Evolutionary conservation across 2,888 invertebrate species (phyloP).

Genomic region (Marronus borbonicus): DNA sequence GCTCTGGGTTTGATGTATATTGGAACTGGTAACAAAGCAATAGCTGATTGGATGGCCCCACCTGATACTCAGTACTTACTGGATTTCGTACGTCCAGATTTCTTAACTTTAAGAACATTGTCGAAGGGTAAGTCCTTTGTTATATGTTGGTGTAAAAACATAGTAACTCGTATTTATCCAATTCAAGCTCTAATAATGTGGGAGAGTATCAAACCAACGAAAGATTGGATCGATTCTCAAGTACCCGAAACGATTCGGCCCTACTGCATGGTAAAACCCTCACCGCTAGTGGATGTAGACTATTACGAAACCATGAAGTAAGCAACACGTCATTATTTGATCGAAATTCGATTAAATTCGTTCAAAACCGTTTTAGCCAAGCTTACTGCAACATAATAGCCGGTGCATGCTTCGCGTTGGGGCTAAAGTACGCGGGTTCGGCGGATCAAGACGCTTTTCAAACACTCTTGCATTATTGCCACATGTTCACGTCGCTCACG

Average conservation of each 20-base stretch:
- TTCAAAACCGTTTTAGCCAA: constrained; percentile 78
- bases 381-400: constrained; percentile 97
- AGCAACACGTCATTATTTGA: constrained; percentile 59
- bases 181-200: constrained; percentile 86
- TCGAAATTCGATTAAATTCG: constrained; percentile 16
- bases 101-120: constrained; percentile 86
- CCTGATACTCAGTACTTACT: constrained; percentile 92
- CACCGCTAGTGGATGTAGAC: constrained; percentile 79
- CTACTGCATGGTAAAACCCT: constrained; percentile 84
- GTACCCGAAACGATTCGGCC: constrained; percentile 84
- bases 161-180: constrained; percentile 17
- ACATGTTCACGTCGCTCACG: constrained; percentile 79
- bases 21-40: constrained; percentile 85
- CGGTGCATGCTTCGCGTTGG: constrained; percentile 95
- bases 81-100: constrained; percentile 93
- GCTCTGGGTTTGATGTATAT: constrained; percentile 96
- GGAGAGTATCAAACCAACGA: constrained; percentile 86
- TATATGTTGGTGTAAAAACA: too few species aligned
- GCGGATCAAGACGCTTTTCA: constrained; percentile 87
- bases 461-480: constrained; percentile 82
- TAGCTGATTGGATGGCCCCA: constrained; percentile 92
- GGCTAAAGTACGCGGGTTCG: constrained; percentile 94
- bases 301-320: constrained; percentile 93
- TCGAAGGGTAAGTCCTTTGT: constrained; percentile 75
- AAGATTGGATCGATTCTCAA: constrained; percentile 88